Evolutionary conservation across 2,113 vertebrate species (phyloP).

Genomic region (Oxygymnocypris stewartii): DNA sequence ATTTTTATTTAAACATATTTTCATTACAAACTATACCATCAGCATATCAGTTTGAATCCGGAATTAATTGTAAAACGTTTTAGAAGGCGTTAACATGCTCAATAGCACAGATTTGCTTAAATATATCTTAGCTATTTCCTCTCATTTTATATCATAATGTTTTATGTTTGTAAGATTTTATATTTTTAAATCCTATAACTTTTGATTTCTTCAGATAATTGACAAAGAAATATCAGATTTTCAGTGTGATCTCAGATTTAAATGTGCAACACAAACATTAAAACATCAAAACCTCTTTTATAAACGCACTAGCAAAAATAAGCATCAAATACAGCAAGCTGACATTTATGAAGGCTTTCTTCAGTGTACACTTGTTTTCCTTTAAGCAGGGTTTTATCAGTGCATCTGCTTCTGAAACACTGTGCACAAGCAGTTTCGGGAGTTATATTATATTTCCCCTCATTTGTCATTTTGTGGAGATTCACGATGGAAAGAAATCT

Average conservation of each 20-base stretch:
- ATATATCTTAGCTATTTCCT: background rate
- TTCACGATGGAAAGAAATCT: constrained; percentile 39
- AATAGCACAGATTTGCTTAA: background rate
- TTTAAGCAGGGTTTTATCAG: background rate
- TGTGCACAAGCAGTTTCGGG: background rate
- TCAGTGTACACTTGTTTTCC: background rate
- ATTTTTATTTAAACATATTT: background rate
- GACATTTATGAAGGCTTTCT: background rate
- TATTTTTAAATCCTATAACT: background rate
- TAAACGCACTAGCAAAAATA: background rate
- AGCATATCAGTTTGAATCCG: background rate
- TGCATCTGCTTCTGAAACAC: background rate
- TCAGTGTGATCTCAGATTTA: background rate
- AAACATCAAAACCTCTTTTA: background rate
- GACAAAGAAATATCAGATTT: background rate
- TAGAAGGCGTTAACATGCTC: background rate
- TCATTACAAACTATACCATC: background rate
- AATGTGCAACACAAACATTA: background rate
- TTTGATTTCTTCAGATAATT: background rate
- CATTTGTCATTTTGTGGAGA: constrained; percentile 14
- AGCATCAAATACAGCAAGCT: background rate
- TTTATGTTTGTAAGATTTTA: background rate
- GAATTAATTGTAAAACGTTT: background rate
- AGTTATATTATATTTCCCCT: background rate
- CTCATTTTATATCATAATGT: background rate